Evolutionary conservation across 2,888 invertebrate genomes (phyloP).

Genomic region (Alloplasta piceator): DNA sequence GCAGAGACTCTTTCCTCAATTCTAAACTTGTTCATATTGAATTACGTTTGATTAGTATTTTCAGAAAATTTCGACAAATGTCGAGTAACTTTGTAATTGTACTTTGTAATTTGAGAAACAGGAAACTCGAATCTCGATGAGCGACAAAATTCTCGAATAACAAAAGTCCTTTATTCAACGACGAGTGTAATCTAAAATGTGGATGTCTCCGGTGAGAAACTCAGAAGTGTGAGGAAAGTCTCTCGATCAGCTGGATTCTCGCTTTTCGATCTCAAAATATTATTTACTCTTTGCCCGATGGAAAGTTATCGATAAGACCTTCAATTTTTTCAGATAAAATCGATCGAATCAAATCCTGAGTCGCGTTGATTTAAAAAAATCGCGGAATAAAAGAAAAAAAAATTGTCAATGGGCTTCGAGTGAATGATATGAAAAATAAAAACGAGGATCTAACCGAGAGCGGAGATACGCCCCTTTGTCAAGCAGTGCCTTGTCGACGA

Average conservation of each 20-base stretch:
- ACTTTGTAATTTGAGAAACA: no score
- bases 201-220: slow-evolving; percentile 62
- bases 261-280: slow-evolving; percentile 45
- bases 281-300: slow-evolving; percentile 14
- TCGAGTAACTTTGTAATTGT: no score
- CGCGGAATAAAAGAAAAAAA: not conserved
- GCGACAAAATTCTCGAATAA: no score
- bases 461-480: slow-evolving; percentile 70
- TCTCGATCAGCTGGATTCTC: slow-evolving; percentile 55
- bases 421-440: slow-evolving; percentile 1
- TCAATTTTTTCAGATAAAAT: no score
- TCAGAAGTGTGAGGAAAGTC: slow-evolving; percentile 53
- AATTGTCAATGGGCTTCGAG: not conserved
- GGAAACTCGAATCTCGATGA: no score
- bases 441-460: slow-evolving; percentile 65
- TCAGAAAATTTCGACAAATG: no score
- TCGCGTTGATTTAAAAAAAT: not conserved
- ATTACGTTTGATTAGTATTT: no score
- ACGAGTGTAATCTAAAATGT: not conserved
- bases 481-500: slow-evolving; percentile 82
- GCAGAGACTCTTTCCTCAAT: no score
- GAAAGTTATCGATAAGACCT: no score
- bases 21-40: no score
- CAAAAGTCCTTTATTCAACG: no score
- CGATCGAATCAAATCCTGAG: no score